phyloP scores from a whole-genome alignment of 2,797 vertebrate genomes.

The Sebastes vulpes region DNA sequence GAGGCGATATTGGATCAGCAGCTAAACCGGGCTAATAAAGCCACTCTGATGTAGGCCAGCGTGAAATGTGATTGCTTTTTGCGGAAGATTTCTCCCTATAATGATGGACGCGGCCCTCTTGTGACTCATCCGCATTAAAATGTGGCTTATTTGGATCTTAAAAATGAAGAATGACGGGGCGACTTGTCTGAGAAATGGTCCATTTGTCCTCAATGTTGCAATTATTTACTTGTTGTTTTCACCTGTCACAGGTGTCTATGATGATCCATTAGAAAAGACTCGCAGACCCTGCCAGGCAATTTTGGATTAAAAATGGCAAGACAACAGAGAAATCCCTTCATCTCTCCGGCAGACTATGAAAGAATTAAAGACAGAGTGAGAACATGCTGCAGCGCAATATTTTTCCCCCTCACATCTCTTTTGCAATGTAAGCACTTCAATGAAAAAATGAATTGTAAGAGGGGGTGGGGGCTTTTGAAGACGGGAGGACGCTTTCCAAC shows the following conservation, averaged over 20 bases:
- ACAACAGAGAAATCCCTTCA: slow-evolving; percentile 9
- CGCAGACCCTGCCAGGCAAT: neutral
- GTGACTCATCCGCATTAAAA: slow-evolving; percentile 3
- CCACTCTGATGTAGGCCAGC: slow-evolving; percentile 37
- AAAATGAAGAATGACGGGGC: neutral
- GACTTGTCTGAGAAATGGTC: neutral
- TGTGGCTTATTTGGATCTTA: neutral
- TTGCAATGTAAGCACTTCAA: slow-evolving; percentile 62
- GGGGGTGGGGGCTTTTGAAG: slow-evolving; percentile 23
- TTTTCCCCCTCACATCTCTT: slow-evolving; percentile 17
- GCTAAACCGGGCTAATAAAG: slow-evolving; percentile 48
- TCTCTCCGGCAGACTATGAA: slow-evolving; percentile 17
- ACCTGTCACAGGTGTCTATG: neutral
- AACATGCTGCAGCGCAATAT: slow-evolving; percentile 44
- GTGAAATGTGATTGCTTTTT: slow-evolving; percentile 47
- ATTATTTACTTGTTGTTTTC: slow-evolving; percentile 2
- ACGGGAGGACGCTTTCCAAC: slow-evolving; percentile 10
- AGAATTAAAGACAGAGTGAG: slow-evolving; percentile 20
- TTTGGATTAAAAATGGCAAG: neutral
- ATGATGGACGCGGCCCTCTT: neutral
- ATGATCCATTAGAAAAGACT: slow-evolving; percentile 5
- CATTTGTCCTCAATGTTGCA: neutral
- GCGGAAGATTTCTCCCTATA: slow-evolving; percentile 13
- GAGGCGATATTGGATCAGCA: slow-evolving; percentile 28
- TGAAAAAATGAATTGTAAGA: slow-evolving; percentile 20